These are phyloP conservation scores for Drosophila rellima DNA, from an alignment of 2,888 invertebrate genomes.

Conservation along the genomic window DNA sequence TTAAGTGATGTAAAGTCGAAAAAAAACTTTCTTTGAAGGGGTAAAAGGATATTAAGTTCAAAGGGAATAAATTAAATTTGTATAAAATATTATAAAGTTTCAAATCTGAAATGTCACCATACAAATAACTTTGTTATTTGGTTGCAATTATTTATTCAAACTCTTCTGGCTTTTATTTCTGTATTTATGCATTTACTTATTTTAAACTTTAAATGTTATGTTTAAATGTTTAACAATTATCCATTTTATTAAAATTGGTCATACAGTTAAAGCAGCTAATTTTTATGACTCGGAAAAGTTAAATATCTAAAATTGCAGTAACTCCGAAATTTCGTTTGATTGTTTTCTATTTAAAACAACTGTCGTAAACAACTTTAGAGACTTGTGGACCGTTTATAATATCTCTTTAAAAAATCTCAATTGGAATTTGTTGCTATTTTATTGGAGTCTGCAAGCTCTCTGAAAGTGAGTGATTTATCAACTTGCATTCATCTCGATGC, in stretches of 20 bases:
- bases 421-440: too few species aligned
- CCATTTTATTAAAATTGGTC: background rate
- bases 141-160: too few species aligned
- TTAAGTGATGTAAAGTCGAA: background rate
- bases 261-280: background rate
- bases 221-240: background rate
- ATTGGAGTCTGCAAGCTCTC: background rate
- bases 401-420: background rate
- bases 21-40: conserved; percentile 1
- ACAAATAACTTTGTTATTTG: too few species aligned
- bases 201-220: too few species aligned
- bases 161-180: background rate
- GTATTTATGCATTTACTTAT: background rate
- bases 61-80: background rate
- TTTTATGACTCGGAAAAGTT: background rate
- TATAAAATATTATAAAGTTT: background rate
- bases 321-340: too few species aligned
- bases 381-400: background rate
- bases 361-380: background rate
- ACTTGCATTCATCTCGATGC: background rate
- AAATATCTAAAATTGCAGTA: too few species aligned
- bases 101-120: too few species aligned
- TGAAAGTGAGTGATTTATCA: conserved; percentile 9
- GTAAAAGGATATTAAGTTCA: background rate
- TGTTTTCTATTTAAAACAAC: too few species aligned